Percentiles rank a stretch among this genome's conserved stretches.
Conservation (phyloP, 2,797 vertebrate species). For the Staurois parvus region DNA sequence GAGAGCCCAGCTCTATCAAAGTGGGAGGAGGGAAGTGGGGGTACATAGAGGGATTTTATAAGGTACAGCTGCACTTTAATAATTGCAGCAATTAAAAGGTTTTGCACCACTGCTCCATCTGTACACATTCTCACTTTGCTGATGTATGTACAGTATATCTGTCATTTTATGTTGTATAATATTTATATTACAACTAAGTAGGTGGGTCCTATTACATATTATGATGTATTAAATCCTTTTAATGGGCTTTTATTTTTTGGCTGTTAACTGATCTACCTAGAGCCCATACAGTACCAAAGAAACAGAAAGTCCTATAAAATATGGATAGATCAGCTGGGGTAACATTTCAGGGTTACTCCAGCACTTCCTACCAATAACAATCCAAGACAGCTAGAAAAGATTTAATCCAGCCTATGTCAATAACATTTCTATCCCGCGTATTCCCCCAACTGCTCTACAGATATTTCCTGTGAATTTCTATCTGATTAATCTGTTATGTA, state of each 20-base stretch:
- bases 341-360: slow-evolving; percentile 34
- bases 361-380: slow-evolving; percentile 62
- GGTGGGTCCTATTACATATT: background rate
- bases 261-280: background rate
- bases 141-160: background rate
- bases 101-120: background rate
- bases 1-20: too few species aligned
- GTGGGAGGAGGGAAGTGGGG: too few species aligned
- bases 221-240: background rate
- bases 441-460: slow-evolving; percentile 66
- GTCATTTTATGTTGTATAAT: background rate
- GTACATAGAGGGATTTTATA: background rate
- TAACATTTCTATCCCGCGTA: slow-evolving; percentile 62
- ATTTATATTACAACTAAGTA: background rate
- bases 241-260: background rate
- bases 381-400: slow-evolving; percentile 64
- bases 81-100: background rate
- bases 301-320: background rate
- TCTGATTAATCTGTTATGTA: slow-evolving; percentile 62
- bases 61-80: background rate
- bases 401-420: slow-evolving; percentile 58
- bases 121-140: background rate
- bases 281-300: background rate
- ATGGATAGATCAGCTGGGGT: slow-evolving; percentile 36
- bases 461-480: slow-evolving; percentile 67